Evolutionary conservation across 2,797 vertebrate species (phyloP).

Genomic region (Moxostoma hubbsi): DNA sequence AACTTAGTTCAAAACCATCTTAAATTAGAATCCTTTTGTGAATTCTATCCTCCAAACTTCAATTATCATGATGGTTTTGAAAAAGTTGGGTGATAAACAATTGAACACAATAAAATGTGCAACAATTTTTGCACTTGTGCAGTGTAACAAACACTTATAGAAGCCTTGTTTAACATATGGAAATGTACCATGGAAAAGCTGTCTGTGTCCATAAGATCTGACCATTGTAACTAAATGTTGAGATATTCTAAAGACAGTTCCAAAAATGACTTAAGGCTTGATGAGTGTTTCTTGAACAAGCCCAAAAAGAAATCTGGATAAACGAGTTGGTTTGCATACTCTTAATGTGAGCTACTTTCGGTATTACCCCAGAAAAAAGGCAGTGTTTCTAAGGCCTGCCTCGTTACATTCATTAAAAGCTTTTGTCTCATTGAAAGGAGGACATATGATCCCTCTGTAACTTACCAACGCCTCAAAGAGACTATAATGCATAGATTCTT

Average conservation of each 20-base stretch:
- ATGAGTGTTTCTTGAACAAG: neutral
- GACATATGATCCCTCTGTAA: neutral
- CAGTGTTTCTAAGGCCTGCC: neutral
- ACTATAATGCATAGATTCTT: neutral
- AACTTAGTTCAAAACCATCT: no score
- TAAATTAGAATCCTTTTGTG: no score
- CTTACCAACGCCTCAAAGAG: neutral
- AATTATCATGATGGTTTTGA: no score
- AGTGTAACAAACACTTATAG: no score
- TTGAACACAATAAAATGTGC: neutral
- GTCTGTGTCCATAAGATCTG: neutral
- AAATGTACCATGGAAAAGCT: no score
- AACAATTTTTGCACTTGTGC: no score
- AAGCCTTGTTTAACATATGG: neutral
- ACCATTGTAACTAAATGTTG: neutral
- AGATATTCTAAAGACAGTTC: neutral
- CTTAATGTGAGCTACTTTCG: neutral
- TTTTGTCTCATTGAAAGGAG: neutral
- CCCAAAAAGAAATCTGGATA: neutral
- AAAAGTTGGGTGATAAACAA: no score
- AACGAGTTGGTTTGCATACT: conserved; percentile 16
- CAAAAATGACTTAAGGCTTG: neutral
- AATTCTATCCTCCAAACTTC: no score
- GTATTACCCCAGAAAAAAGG: neutral
- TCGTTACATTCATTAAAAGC: conserved; percentile 1